A percentile compares a stretch with the other conserved stretches of the same genome.
These are phyloP conservation scores for Philopotamus ludificatus DNA, from an alignment of 1,140 invertebrate genomes.

Conservation along the genomic window DNA sequence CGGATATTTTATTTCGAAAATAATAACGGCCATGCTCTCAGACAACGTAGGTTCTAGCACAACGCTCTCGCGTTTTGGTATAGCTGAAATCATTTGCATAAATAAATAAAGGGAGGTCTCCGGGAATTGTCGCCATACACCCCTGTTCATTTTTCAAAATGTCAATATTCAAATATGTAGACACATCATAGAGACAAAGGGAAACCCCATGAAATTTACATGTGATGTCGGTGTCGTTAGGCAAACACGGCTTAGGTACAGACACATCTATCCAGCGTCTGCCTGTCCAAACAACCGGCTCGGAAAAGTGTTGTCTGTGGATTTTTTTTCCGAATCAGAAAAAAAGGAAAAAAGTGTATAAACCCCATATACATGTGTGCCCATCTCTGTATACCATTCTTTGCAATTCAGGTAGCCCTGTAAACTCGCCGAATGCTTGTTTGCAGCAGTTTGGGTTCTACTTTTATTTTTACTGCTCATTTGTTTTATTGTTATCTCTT, in stretches of 20 bases:
- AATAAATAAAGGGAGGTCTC: constrained; percentile 5
- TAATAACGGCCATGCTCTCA: not conserved
- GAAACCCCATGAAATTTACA: not conserved
- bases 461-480: not conserved
- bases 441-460: not conserved
- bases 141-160: constrained; percentile 15
- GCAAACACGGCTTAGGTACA: not conserved
- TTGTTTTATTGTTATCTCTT: no score
- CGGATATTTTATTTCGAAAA: no score
- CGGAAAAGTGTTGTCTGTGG: no score
- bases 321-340: no score
- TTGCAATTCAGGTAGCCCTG: not conserved
- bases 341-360: no score
- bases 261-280: not conserved
- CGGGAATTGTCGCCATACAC: not conserved
- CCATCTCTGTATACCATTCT: not conserved
- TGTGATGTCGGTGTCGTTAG: not conserved
- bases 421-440: not conserved
- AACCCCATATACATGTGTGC: not conserved
- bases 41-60: not conserved
- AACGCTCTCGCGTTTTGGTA: not conserved
- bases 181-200: not conserved
- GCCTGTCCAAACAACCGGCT: not conserved
- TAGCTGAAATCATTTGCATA: constrained; percentile 10
- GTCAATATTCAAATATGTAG: constrained; percentile 14